Percentiles rank a stretch among this genome's conserved stretches.
phyloP scores from a whole-genome alignment of 1,140 invertebrate species.

The Pseudachorutes palmiensis region DNA sequence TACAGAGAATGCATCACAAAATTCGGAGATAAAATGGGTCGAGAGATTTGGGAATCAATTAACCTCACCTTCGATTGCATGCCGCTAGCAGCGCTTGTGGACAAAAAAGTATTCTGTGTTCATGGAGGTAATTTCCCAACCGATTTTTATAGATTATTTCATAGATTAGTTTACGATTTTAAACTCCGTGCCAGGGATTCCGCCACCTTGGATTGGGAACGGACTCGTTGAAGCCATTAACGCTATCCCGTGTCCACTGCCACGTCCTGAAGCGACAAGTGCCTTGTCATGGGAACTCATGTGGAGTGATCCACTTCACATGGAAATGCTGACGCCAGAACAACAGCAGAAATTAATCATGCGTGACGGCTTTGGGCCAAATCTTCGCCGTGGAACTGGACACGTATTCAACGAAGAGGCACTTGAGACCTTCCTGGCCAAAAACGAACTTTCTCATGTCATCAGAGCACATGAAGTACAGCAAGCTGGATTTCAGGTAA shows the following conservation, averaged over 20 bases:
- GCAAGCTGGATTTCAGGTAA: slow-evolving; percentile 59
- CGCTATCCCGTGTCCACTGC: slow-evolving; percentile 55
- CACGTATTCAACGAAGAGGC: slow-evolving; percentile 61
- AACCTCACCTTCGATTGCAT: slow-evolving; percentile 62
- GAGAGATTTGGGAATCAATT: slow-evolving; percentile 57
- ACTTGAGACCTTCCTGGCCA: slow-evolving; percentile 55
- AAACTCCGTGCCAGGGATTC: slow-evolving; percentile 42
- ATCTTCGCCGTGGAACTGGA: slow-evolving; percentile 59
- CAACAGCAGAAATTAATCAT: slow-evolving; percentile 48
- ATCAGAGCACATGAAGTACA: slow-evolving; percentile 65
- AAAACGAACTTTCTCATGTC: slow-evolving; percentile 58
- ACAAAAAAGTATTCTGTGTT: slow-evolving; percentile 63
- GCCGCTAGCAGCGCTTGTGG: slow-evolving; percentile 60
- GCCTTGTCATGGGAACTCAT: slow-evolving; percentile 64
- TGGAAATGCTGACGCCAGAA: slow-evolving; percentile 43
- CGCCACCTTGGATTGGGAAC: slow-evolving; percentile 54
- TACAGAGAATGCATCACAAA: slow-evolving; percentile 54
- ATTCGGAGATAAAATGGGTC: slow-evolving; percentile 56
- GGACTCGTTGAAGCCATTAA: slow-evolving; percentile 48
- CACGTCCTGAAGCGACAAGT: slow-evolving; percentile 56
- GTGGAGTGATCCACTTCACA: slow-evolving; percentile 64
- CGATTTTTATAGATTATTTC: no score
- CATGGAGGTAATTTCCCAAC: slow-evolving; percentile 51
- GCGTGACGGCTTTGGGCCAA: slow-evolving; percentile 60
- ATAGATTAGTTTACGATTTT: no score